Conservation (phyloP, 2,888 invertebrate genomes). For the Sarcophaga subvicina region DNA sequence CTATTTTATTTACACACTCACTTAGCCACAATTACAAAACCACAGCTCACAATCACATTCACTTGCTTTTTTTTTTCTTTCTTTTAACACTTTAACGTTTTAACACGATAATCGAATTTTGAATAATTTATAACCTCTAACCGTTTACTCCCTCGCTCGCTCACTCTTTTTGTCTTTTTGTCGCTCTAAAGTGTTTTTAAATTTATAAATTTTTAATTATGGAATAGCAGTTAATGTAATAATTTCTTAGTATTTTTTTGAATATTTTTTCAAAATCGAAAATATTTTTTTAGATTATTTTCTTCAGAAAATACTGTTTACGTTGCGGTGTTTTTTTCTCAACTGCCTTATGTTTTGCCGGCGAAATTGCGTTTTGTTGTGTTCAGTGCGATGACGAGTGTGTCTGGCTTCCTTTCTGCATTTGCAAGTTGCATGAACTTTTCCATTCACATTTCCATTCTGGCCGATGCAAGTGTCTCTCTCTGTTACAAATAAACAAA, state of each 20-base stretch:
- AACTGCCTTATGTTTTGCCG: conserved; percentile 76
- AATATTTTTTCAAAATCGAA: neutral
- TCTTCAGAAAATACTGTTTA: conserved; percentile 70
- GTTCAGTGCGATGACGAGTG: conserved; percentile 53
- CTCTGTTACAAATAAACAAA: neutral
- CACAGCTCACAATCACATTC: neutral
- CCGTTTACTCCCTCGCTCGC: no score
- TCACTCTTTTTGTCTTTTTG: no score
- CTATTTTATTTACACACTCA: conserved; percentile 25
- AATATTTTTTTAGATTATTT: conserved; percentile 6
- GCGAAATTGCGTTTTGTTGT: conserved; percentile 73
- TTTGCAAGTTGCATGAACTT: conserved; percentile 69
- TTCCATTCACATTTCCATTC: conserved; percentile 64
- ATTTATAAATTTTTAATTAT: neutral
- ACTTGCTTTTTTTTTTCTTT: neutral
- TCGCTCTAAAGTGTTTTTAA: neutral
- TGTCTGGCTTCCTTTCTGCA: conserved; percentile 67
- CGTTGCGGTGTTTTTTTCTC: conserved; percentile 78
- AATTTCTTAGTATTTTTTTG: neutral
- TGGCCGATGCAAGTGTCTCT: conserved; percentile 32
- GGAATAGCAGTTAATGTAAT: neutral
- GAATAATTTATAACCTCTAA: neutral
- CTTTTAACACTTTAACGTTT: neutral
- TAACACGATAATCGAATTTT: neutral
- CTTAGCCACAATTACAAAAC: conserved; percentile 26